Percentiles rank a stretch among this genome's conserved stretches.
Conservation (phyloP, 2,888 invertebrate species). For the Eucera pruinosa region DNA sequence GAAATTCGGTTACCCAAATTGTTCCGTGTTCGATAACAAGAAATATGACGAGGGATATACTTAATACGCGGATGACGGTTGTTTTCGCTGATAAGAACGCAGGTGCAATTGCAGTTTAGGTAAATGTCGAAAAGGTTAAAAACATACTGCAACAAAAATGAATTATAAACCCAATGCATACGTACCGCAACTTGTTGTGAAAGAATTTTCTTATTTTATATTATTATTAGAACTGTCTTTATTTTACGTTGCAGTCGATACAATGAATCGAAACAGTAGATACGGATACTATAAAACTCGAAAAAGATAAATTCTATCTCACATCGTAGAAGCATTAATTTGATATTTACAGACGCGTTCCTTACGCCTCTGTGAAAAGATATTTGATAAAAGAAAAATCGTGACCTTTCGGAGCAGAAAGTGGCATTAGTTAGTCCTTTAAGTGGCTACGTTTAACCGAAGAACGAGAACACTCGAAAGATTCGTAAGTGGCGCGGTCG, state of each 20-base stretch:
- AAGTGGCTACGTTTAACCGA: slow-evolving; percentile 29
- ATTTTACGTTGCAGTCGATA: too few relatives aligned
- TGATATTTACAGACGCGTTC: background rate
- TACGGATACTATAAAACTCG: background rate
- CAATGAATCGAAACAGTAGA: too few relatives aligned
- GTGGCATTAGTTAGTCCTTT: slow-evolving; percentile 8
- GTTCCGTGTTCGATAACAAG: slow-evolving; percentile 3
- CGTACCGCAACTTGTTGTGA: background rate
- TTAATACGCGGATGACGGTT: background rate
- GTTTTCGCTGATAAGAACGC: slow-evolving; percentile 18
- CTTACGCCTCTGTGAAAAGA: background rate
- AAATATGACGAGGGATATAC: background rate
- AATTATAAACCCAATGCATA: background rate
- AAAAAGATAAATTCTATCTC: slow-evolving; percentile 13
- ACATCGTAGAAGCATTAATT: background rate
- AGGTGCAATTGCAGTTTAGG: slow-evolving; percentile 9
- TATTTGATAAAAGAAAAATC: background rate
- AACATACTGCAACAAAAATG: background rate
- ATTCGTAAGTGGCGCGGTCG: slow-evolving; percentile 34
- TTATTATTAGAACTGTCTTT: too few relatives aligned
- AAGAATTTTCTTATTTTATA: background rate
- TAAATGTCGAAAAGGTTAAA: slow-evolving; percentile 3
- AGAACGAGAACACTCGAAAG: slow-evolving; percentile 37
- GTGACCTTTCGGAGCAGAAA: background rate
- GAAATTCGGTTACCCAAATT: slow-evolving; percentile 2